phyloP scores from a whole-genome alignment of 2,888 invertebrate species.

The Diogma glabrata region DNA sequence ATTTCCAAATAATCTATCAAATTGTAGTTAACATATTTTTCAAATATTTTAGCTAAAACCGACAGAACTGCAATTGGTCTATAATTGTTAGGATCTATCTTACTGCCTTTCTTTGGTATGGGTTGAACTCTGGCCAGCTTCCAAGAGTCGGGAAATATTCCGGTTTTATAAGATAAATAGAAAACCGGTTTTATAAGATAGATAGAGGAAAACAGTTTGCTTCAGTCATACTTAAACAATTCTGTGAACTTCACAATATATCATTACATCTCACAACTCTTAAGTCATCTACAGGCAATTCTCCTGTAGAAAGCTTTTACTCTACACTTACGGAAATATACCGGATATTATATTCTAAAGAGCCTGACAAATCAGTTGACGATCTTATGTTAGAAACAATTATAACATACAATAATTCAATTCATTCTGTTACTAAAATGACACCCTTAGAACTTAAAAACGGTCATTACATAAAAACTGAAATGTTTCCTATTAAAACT shows the following conservation, averaged over 20 bases:
- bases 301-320: constrained; percentile 16
- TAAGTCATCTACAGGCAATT: constrained; percentile 15
- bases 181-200: no score
- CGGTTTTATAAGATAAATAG: no score
- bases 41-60: no score
- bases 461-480: constrained; percentile 12
- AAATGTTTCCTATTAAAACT: neutral
- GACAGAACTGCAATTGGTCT: no score
- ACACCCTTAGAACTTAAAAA: constrained; percentile 15
- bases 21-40: no score
- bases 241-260: constrained; percentile 11
- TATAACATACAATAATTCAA: constrained; percentile 11
- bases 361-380: constrained; percentile 11
- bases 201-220: constrained; percentile 14
- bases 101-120: no score
- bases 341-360: constrained; percentile 14
- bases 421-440: constrained; percentile 15
- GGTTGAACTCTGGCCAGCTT: no score
- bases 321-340: constrained; percentile 15
- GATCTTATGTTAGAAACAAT: constrained; percentile 15
- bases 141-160: no score
- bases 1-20: no score
- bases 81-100: no score
- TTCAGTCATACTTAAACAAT: constrained; percentile 10
- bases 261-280: constrained; percentile 12